Conservation (phyloP, 2,888 invertebrate species). For the Sesia bembeciformis region DNA sequence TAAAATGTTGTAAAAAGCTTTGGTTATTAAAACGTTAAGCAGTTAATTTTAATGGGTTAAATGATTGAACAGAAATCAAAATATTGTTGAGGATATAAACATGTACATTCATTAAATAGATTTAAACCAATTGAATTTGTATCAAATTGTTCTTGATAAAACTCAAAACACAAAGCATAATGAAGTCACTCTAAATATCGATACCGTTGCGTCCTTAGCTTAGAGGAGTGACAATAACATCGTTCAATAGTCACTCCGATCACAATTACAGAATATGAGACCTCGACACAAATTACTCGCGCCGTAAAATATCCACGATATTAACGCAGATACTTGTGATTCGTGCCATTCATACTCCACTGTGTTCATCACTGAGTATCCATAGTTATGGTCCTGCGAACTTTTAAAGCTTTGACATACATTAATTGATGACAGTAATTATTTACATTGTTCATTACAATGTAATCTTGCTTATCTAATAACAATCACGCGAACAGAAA, state of each 20-base stretch:
- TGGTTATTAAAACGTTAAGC: too few species aligned
- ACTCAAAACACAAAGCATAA: not conserved
- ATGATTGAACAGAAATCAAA: too few species aligned
- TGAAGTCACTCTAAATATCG: not conserved
- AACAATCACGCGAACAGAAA: too few species aligned
- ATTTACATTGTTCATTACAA: too few species aligned
- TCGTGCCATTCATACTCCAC: not conserved
- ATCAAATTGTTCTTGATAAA: too few species aligned
- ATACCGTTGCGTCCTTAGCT: not conserved
- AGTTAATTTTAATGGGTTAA: too few species aligned
- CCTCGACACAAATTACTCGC: conserved; percentile 65
- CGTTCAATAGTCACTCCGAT: conserved; percentile 34
- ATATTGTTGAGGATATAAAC: too few species aligned
- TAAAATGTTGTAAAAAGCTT: too few species aligned
- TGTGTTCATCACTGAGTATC: not conserved
- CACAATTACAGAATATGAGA: conserved; percentile 45
- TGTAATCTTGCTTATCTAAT: too few species aligned
- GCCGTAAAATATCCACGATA: conserved; percentile 46
- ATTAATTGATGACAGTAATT: not conserved
- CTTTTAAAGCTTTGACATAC: not conserved
- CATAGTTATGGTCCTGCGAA: not conserved
- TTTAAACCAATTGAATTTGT: too few species aligned
- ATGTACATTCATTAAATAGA: too few species aligned
- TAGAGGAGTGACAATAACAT: conserved; percentile 13
- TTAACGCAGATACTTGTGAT: not conserved